Percentiles rank a stretch among this genome's conserved stretches.
phyloP scores from a whole-genome alignment of 2,113 vertebrate genomes.

The Sminthopsis crassicaudata region DNA sequence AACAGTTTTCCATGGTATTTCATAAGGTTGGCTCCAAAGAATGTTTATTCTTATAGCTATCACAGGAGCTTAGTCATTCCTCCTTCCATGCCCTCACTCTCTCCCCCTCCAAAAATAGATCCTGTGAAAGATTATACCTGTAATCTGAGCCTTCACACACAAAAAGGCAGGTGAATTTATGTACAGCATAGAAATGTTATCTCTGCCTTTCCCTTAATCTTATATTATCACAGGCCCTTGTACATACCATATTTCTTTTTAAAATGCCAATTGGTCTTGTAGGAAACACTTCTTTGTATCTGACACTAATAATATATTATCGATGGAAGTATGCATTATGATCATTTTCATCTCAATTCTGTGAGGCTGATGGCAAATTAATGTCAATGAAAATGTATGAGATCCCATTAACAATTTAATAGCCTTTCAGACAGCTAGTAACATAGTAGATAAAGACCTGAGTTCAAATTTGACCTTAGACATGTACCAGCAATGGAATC shows the following conservation, averaged over 20 bases:
- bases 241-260: slow-evolving; percentile 45
- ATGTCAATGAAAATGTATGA: slow-evolving; percentile 75
- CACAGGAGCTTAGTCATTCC: slow-evolving; percentile 40
- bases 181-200: slow-evolving; percentile 54
- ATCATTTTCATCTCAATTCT: slow-evolving; percentile 75
- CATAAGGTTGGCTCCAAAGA: slow-evolving; percentile 45
- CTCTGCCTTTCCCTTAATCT: slow-evolving; percentile 15
- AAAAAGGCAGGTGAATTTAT: slow-evolving; percentile 49
- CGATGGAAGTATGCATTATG: slow-evolving; percentile 73
- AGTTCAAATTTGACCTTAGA: neutral
- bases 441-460: neutral
- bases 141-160: neutral
- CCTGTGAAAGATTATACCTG: slow-evolving; percentile 29
- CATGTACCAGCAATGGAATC: neutral
- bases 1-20: slow-evolving; percentile 54
- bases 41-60: slow-evolving; percentile 61
- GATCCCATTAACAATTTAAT: slow-evolving; percentile 65
- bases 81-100: slow-evolving; percentile 55
- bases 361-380: slow-evolving; percentile 63
- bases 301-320: slow-evolving; percentile 68
- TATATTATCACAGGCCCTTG: slow-evolving; percentile 13
- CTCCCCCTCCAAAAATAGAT: slow-evolving; percentile 28
- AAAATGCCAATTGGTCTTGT: slow-evolving; percentile 57
- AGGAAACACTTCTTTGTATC: slow-evolving; percentile 62
- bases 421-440: slow-evolving; percentile 27